Evolutionary conservation across 2,797 vertebrate species (phyloP).

Genomic region (Novumbra hubbsi): DNA sequence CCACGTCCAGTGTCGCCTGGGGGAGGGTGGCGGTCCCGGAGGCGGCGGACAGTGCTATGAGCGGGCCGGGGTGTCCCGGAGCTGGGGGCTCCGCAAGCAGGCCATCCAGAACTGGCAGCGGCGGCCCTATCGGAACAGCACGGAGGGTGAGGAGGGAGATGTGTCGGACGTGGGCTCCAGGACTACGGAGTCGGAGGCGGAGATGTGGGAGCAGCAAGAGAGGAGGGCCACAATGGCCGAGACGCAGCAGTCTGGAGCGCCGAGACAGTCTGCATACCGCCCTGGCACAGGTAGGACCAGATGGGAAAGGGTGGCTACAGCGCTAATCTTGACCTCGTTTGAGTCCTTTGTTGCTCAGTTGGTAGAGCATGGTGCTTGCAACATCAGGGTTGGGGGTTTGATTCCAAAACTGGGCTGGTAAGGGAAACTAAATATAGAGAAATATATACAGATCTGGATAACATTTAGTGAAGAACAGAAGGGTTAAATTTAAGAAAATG

Average conservation of each 20-base stretch:
- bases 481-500: too few species aligned
- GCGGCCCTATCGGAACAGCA: constrained; percentile 94
- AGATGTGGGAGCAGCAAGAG: constrained; percentile 88
- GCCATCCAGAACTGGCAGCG: constrained; percentile 99
- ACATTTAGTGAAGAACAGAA: too few species aligned
- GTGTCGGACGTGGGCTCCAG: constrained; percentile 93
- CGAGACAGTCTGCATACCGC: constrained; percentile 76
- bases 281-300: constrained; percentile 74
- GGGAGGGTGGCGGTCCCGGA: constrained; percentile 62
- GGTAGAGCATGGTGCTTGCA: too few species aligned
- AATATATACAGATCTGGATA: too few species aligned
- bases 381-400: background rate
- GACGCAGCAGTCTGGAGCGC: constrained; percentile 69
- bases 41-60: constrained; percentile 68
- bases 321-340: background rate
- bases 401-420: background rate
- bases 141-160: constrained; percentile 93
- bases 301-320: background rate
- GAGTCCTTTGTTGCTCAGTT: too few species aligned
- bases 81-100: constrained; percentile 91
- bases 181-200: constrained; percentile 93
- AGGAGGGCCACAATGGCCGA: constrained; percentile 67
- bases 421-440: too few species aligned
- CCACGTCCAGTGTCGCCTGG: constrained; percentile 77
- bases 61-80: constrained; percentile 67